Evolutionary conservation across 2,888 invertebrate genomes (phyloP).

Genomic region (Punctoribates punctum): DNA sequence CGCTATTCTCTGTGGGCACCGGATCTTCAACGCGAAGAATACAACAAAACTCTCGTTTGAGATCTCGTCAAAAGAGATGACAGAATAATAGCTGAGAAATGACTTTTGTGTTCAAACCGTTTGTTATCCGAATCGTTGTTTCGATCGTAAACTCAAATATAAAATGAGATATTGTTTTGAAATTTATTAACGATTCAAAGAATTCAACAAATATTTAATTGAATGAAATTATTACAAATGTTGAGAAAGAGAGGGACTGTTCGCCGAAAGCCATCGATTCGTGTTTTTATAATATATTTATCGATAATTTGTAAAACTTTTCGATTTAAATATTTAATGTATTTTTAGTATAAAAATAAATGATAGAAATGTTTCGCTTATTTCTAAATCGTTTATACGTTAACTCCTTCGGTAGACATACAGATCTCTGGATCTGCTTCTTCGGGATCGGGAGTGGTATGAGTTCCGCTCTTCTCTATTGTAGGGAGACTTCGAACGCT

Average conservation of each 20-base stretch:
- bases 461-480: neutral
- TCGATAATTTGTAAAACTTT: conserved; percentile 10
- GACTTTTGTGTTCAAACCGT: no score
- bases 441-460: neutral
- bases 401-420: conserved; percentile 15
- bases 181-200: neutral
- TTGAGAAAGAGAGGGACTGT: neutral
- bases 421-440: conserved; percentile 5
- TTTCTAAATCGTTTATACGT: neutral
- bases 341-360: conserved; percentile 8
- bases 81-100: neutral
- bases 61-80: conserved; percentile 4
- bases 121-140: no score
- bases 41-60: neutral
- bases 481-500: conserved; percentile 14
- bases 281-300: neutral
- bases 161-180: no score
- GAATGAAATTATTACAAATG: conserved; percentile 13
- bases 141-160: no score
- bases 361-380: conserved; percentile 22
- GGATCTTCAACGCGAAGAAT: neutral
- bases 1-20: conserved; percentile 8
- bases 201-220: neutral
- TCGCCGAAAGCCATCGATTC: neutral
- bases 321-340: neutral